These are phyloP conservation scores for Drosophila antonietae DNA, from an alignment of 2,888 invertebrate genomes.

Conservation along the genomic window DNA sequence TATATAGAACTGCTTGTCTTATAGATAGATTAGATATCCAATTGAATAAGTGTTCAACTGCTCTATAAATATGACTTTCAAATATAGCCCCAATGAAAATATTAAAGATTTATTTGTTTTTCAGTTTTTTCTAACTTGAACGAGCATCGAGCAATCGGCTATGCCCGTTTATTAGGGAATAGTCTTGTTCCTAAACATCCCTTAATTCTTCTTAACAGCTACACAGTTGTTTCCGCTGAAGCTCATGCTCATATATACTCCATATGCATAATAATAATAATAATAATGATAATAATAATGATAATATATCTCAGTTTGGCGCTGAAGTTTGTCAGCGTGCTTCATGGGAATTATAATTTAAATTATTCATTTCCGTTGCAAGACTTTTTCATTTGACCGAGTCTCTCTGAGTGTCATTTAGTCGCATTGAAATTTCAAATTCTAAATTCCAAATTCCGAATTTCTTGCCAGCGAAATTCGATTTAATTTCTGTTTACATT, in stretches of 20 bases:
- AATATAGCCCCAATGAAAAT: too few relatives aligned
- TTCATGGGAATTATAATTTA: background rate
- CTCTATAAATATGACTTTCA: too few relatives aligned
- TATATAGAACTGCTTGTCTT: too few relatives aligned
- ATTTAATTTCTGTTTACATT: conserved; percentile 29
- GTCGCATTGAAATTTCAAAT: background rate
- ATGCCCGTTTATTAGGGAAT: background rate
- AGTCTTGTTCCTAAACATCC: background rate
- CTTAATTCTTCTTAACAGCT: conserved; percentile 1
- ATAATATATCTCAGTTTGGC: too few relatives aligned
- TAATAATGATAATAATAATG: too few relatives aligned
- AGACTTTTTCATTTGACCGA: background rate
- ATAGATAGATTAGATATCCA: too few relatives aligned
- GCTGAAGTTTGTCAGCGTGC: background rate
- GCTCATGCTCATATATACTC: too few relatives aligned
- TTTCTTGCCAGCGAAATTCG: background rate
- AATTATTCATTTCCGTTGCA: conserved; percentile 39
- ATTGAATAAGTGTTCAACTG: too few relatives aligned
- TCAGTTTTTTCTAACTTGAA: background rate
- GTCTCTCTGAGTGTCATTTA: conserved; percentile 12
- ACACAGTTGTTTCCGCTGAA: conserved; percentile 11
- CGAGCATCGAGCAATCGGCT: background rate
- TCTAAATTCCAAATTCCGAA: background rate
- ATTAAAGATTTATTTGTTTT: too few relatives aligned
- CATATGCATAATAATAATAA: too few relatives aligned